Base-by-base conservation (phyloP, 2,113 vertebrate genomes). In the Osmerus mordax region DNA sequence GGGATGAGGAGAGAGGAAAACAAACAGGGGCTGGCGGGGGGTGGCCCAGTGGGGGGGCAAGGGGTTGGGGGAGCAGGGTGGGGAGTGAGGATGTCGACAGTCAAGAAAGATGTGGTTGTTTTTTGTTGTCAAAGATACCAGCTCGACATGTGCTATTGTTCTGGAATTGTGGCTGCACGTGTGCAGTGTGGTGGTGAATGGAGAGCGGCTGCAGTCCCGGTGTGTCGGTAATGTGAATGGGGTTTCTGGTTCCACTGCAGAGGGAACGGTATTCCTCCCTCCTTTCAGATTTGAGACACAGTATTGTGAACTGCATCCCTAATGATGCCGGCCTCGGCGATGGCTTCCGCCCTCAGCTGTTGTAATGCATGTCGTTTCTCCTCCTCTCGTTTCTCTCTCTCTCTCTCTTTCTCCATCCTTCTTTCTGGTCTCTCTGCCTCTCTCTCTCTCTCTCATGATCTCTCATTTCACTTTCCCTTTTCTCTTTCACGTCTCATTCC, bases 111-210 rank as follows among this genome's bases (percentile, higher is more conserved):
- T 19, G 16, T 14, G n/a, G 54, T 62, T 65, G 18, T 14, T 56
- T 53, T 32, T 2, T 2, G 9, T 11, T 47, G 18, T 55, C 13
- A 11, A 12, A 47, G 41, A 12, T 12, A 47, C 41, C 41, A 47
- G 41, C 41, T 11, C 1, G 41, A 2, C 7, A 5, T 47, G 41
- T 47, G 41, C 7, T 7, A 9, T 9, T 47, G 41, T 47, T 47
- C 41, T 47, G 41, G 41, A 11, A 8, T 9, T 12, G 41, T 9
- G 41, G 9, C 41, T 47, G 41, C 41, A 47, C 41, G 41, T 47
- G 41, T 11, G 41, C 41, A 12, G 58, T 58, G 1, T 0, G 36
- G 11, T 47, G 28, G 73, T 86, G 86, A 89, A 89, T 83, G 81
- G 72, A 6, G 36, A 0, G 19, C 11, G 4, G 3, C 21, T 61